These are phyloP conservation scores for Lucinisca nassula DNA, from an alignment of 2,888 invertebrate species.

Conservation along the genomic window DNA sequence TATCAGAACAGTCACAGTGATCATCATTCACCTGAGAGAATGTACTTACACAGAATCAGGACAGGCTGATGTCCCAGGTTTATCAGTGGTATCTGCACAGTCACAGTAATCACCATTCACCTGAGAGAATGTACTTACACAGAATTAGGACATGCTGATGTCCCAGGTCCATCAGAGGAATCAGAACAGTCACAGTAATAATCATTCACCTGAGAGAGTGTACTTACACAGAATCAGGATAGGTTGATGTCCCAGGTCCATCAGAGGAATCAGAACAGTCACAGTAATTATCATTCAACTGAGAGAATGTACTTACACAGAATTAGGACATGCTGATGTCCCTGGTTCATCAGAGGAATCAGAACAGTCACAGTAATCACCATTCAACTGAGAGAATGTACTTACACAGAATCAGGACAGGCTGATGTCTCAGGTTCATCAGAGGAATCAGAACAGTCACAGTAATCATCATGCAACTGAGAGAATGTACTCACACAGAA, in stretches of 20 bases:
- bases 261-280: conserved; percentile 91
- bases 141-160: conserved; percentile 88
- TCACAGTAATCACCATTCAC: conserved; percentile 98
- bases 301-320: no score
- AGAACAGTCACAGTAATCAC: no score
- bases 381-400: no score
- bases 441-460: no score
- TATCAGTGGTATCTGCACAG: conserved; percentile 90
- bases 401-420: no score
- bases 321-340: no score
- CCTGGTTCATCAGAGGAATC: no score
- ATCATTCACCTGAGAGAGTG: conserved; percentile 93
- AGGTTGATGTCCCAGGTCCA: conserved; percentile 89
- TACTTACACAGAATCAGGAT: conserved; percentile 79
- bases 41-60: conserved; percentile 71
- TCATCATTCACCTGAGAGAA: no score
- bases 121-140: conserved; percentile 89
- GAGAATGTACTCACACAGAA: no score
- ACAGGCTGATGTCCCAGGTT: conserved; percentile 89
- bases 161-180: conserved; percentile 89
- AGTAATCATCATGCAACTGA: no score
- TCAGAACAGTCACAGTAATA: conserved; percentile 96
- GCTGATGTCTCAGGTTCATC: no score
- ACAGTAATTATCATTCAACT: conserved; percentile 97
- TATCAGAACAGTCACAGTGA: no score